Evolutionary conservation across 1,140 invertebrate genomes (phyloP).

Genomic region (Rhagoletis zephyria): DNA sequence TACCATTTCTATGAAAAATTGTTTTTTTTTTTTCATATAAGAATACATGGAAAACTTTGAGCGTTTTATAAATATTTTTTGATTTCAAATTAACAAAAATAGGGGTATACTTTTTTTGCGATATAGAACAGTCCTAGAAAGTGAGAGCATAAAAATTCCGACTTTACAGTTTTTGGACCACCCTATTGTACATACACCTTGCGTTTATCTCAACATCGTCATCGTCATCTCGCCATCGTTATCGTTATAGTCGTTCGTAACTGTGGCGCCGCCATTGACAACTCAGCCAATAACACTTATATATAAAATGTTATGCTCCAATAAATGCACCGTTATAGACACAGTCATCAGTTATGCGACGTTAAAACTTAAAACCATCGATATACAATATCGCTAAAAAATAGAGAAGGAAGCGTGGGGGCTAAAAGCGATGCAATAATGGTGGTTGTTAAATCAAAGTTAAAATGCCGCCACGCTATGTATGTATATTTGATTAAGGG

Average conservation of each 20-base stretch:
- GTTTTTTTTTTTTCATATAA: too few species aligned
- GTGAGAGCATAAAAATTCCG: too few species aligned
- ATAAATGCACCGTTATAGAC: conserved; percentile 37
- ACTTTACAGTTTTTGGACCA: too few species aligned
- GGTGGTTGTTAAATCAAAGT: background rate
- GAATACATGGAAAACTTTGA: too few species aligned
- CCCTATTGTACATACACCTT: background rate
- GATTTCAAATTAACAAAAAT: too few species aligned
- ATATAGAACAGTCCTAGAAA: too few species aligned
- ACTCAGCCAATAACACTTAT: conserved; percentile 17
- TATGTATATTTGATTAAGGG: background rate
- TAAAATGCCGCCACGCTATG: background rate
- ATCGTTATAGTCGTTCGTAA: background rate
- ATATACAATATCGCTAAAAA: background rate
- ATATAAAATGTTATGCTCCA: conserved; percentile 43
- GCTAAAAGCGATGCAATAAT: background rate
- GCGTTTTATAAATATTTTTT: too few species aligned
- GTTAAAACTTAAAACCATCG: conserved; percentile 28
- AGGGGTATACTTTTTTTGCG: too few species aligned
- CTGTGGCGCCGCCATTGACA: background rate
- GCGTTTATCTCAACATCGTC: background rate
- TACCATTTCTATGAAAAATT: too few species aligned
- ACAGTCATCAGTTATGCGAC: background rate
- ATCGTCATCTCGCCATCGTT: background rate
- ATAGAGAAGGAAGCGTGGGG: background rate